Percentiles rank a stretch among this genome's conserved stretches.
phyloP scores from a whole-genome alignment of 2,888 invertebrate genomes.

The Tiliacea aurago region DNA sequence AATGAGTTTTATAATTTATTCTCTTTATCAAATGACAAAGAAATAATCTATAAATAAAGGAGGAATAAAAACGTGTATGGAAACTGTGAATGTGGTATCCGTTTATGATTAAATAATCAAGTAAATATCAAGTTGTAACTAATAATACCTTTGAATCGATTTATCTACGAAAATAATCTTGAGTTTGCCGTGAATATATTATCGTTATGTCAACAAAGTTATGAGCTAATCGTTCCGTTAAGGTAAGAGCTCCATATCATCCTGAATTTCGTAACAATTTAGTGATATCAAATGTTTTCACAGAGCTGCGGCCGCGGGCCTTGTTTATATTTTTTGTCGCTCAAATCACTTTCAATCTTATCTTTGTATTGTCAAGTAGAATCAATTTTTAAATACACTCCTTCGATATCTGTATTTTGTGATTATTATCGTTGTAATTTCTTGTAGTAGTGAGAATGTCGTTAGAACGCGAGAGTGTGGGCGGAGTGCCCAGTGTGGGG shows the following conservation, averaged over 20 bases:
- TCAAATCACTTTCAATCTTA: conserved; percentile 49
- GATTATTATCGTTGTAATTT: conserved; percentile 28
- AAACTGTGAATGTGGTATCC: conserved; percentile 33
- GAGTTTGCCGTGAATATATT: conserved; percentile 81
- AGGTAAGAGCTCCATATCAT: conserved; percentile 73
- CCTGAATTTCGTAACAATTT: conserved; percentile 32
- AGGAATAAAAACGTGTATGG: conserved; percentile 31
- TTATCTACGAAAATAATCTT: conserved; percentile 80
- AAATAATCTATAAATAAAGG: conserved; percentile 43
- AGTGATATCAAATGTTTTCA: conserved; percentile 28
- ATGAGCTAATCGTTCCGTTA: conserved; percentile 80
- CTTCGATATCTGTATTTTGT: conserved; percentile 13
- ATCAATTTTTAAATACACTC: conserved; percentile 8
- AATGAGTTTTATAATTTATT: conserved; percentile 63
- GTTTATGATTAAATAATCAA: conserved; percentile 49
- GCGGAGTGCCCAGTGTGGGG: conserved; percentile 75
- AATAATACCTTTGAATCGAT: conserved; percentile 84
- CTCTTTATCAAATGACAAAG: conserved; percentile 41
- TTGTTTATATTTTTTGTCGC: conserved; percentile 65
- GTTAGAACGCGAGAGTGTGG: conserved; percentile 83
- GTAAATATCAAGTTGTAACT: conserved; percentile 67
- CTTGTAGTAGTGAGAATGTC: conserved; percentile 76
- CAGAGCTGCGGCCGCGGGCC: conserved; percentile 28
- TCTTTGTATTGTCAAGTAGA: conserved; percentile 52
- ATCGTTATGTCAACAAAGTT: conserved; percentile 84